Conservation (phyloP, 2,888 invertebrate genomes). For the Mylabris sibirica region DNA sequence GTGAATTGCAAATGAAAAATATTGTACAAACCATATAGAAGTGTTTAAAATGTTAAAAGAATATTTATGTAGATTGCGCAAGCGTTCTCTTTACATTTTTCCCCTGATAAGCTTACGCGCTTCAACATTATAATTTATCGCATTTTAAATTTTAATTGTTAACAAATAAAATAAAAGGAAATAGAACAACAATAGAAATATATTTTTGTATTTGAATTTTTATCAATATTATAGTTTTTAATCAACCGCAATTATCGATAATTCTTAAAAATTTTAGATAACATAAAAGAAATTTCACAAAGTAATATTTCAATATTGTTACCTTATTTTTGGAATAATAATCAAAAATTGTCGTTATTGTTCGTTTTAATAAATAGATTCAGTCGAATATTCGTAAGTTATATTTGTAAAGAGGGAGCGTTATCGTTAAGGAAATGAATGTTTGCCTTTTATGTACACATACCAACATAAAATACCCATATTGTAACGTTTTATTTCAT, state of each 20-base stretch:
- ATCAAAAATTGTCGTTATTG: not conserved
- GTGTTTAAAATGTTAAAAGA: not conserved
- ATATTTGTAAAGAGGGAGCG: constrained; percentile 40
- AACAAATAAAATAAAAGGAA: not conserved
- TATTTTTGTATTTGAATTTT: not conserved
- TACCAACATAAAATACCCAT: constrained; percentile 10
- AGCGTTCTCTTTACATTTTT: not conserved
- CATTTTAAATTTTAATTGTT: constrained; percentile 13
- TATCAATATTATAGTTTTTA: not conserved
- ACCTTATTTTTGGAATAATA: not conserved
- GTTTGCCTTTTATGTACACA: constrained; percentile 37
- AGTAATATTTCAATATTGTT: not conserved
- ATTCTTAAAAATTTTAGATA: not conserved
- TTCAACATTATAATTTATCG: constrained; percentile 9
- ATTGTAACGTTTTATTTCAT: not conserved
- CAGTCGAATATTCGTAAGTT: not conserved
- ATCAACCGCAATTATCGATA: not conserved
- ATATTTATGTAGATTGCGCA: constrained; percentile 1
- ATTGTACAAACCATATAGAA: not conserved
- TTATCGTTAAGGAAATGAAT: constrained; percentile 52
- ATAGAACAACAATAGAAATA: not conserved
- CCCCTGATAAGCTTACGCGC: constrained; percentile 10
- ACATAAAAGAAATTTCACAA: not conserved
- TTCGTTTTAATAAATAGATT: not conserved
- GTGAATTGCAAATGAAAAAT: constrained; percentile 5